These are phyloP conservation scores for Muntiacus reevesi DNA, from an alignment of 2,113 vertebrate species.

Conservation along the genomic window DNA sequence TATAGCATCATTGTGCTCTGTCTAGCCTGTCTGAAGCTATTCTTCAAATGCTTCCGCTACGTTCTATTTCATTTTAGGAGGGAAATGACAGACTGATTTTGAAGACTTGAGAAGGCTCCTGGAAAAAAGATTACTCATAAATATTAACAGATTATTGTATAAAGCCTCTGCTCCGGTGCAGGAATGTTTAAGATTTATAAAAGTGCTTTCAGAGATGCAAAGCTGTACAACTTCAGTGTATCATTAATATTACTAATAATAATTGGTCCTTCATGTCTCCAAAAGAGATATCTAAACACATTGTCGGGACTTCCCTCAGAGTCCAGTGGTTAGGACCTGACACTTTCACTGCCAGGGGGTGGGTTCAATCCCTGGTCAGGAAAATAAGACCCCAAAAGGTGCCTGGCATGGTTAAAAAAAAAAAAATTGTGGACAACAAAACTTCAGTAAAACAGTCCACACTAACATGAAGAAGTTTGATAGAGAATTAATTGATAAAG, in stretches of 20 bases:
- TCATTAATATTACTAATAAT: background rate
- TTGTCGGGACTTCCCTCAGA: background rate
- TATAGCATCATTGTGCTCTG: rapidly evolving
- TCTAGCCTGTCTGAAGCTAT: rapidly evolving
- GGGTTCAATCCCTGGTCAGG: background rate
- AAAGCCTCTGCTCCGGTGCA: background rate
- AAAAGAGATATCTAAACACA: background rate
- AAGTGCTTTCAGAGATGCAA: background rate
- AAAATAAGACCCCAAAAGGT: background rate
- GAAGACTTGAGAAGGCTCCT: background rate
- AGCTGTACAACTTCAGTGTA: background rate
- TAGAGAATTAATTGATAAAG: background rate
- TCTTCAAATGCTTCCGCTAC: background rate
- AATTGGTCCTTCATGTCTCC: background rate
- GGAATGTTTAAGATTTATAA: background rate
- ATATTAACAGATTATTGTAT: background rate
- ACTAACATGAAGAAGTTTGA: background rate
- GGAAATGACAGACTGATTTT: too few relatives aligned
- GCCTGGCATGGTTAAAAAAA: background rate
- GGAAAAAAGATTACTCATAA: background rate
- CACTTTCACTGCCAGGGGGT: background rate
- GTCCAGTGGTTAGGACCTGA: background rate
- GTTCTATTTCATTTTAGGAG: background rate
- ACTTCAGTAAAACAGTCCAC: background rate
- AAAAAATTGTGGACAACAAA: background rate